Evolutionary conservation across 2,888 invertebrate species (phyloP).

Genomic region (Metacarcinus magister): DNA sequence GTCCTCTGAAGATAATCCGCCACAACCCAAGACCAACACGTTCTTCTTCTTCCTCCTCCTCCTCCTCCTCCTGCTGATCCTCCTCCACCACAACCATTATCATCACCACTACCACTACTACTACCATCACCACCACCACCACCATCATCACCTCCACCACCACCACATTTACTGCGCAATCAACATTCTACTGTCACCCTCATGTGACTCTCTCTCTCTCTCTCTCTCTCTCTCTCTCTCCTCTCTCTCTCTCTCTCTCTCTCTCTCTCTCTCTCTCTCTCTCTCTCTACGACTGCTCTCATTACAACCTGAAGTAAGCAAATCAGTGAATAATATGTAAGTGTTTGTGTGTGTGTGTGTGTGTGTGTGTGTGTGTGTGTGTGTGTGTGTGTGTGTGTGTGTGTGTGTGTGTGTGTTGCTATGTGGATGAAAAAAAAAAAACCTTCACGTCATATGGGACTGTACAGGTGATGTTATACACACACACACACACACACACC

Average conservation of each 20-base stretch:
- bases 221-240: neutral
- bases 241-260: conserved; percentile 18
- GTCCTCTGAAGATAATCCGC: neutral
- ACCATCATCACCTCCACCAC: neutral
- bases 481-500: conserved; percentile 59
- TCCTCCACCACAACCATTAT: neutral
- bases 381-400: conserved; percentile 2
- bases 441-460: neutral
- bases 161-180: neutral
- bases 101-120: neutral
- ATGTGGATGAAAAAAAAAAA: neutral
- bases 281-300: neutral
- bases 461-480: neutral
- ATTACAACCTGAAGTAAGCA: neutral
- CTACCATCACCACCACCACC: neutral
- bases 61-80: neutral
- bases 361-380: neutral
- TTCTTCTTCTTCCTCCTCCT: neutral
- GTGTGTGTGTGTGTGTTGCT: conserved; percentile 35
- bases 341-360: neutral
- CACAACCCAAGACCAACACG: neutral
- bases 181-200: neutral
- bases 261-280: neutral
- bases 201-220: neutral
- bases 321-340: neutral